A percentile compares a stretch with the other conserved stretches of the same genome.
phyloP scores from a whole-genome alignment of 2,113 vertebrate species.

The Macroglossus sobrinus region DNA sequence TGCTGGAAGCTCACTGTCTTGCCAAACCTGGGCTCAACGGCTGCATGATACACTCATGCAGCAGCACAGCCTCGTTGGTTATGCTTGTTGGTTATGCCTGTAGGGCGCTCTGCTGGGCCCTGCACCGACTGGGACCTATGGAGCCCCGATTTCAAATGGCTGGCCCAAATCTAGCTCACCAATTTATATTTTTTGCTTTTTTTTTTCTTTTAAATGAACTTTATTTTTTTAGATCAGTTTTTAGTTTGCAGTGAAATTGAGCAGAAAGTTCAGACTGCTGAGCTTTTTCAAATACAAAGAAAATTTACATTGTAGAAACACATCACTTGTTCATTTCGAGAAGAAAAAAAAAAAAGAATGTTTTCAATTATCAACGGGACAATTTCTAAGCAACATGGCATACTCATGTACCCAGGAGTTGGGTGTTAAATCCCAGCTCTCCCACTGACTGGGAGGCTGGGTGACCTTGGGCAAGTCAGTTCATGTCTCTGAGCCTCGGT shows the following conservation, averaged over 20 bases:
- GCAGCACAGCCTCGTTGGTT: too few relatives aligned
- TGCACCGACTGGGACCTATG: background rate
- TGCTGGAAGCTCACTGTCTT: background rate
- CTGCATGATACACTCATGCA: accelerated
- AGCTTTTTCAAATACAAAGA: background rate
- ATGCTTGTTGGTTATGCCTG: background rate
- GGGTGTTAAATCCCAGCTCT: background rate
- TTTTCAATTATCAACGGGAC: background rate
- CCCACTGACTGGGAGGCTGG: background rate
- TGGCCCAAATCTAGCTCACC: background rate
- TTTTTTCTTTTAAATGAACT: background rate
- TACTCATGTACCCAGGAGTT: background rate
- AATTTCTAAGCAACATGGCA: background rate
- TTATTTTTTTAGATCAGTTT: background rate
- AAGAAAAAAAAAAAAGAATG: background rate
- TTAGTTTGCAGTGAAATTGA: background rate
- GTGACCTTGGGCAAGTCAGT: background rate
- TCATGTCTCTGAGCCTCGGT: background rate
- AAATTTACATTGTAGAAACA: background rate
- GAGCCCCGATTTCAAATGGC: background rate
- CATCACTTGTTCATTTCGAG: background rate
- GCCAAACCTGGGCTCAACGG: background rate
- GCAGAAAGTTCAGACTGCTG: background rate
- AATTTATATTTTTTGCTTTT: background rate
- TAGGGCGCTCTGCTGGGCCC: background rate